Evolutionary conservation across 1,140 invertebrate genomes (phyloP).

Genomic region (Bombyx mandarina): DNA sequence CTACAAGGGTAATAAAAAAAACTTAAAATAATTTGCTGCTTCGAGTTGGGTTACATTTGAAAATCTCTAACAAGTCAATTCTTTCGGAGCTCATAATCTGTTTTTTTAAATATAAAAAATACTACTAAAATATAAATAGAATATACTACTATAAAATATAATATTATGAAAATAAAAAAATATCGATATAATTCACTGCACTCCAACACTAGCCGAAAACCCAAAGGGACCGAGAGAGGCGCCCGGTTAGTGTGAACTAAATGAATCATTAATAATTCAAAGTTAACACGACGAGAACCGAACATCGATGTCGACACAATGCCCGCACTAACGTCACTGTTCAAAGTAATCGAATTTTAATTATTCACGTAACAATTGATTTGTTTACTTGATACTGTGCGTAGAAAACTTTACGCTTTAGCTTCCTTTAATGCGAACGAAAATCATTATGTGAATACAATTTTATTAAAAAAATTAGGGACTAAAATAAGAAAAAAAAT

Average conservation of each 20-base stretch:
- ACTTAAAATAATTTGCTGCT: too few species aligned
- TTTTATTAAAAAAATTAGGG: too few species aligned
- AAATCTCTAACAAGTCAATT: background rate
- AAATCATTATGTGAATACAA: too few species aligned
- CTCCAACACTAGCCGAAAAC: constrained; percentile 35
- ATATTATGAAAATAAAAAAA: background rate
- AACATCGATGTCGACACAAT: constrained; percentile 41
- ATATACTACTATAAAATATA: too few species aligned
- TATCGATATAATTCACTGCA: constrained; percentile 15
- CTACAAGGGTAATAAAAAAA: too few species aligned
- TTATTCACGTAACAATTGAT: background rate
- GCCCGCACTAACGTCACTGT: constrained; percentile 5
- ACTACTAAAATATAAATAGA: too few species aligned
- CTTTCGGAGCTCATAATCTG: background rate
- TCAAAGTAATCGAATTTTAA: constrained; percentile 1
- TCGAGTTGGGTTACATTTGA: too few species aligned
- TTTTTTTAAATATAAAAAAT: too few species aligned
- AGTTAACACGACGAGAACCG: constrained; percentile 40
- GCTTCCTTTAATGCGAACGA: too few species aligned
- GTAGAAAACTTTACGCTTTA: too few species aligned
- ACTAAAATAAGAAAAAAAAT: too few species aligned
- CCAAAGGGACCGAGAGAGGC: constrained; percentile 54
- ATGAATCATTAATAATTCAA: constrained; percentile 70
- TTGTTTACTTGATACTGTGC: too few species aligned
- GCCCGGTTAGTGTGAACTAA: constrained; percentile 68